Conservation (phyloP, 2,113 vertebrate genomes). For the Callithrix jacchus region DNA sequence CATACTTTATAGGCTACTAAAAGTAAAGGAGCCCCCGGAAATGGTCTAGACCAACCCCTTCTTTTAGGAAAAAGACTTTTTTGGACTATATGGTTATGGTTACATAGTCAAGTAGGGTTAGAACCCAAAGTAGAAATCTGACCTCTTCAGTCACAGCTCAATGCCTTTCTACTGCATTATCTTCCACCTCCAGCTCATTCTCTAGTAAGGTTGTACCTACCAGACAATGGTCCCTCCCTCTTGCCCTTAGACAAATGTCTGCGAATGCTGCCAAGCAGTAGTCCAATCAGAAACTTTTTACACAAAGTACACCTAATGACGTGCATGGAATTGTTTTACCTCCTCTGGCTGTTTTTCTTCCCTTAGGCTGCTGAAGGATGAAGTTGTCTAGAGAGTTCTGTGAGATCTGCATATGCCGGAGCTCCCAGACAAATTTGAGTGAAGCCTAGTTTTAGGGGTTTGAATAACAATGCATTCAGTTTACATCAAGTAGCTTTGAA, state of each 20-base stretch:
- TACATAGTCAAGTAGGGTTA: background rate
- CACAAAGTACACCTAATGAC: background rate
- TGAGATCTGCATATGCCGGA: background rate
- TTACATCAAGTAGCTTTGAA: slow-evolving; percentile 40
- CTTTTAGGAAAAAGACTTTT: background rate
- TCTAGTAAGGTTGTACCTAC: background rate
- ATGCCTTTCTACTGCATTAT: background rate
- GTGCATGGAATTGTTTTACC: background rate
- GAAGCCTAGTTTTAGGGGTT: background rate
- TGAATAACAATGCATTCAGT: background rate
- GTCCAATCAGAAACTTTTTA: background rate
- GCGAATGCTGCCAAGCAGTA: background rate
- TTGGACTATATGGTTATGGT: background rate
- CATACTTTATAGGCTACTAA: background rate
- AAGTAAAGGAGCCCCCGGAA: background rate
- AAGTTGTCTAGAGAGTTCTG: background rate
- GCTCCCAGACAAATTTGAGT: background rate
- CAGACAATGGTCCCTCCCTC: accelerated
- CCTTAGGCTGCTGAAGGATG: background rate
- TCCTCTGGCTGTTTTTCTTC: background rate
- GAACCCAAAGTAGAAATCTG: background rate
- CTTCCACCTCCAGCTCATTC: background rate
- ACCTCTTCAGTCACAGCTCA: background rate
- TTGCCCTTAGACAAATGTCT: background rate
- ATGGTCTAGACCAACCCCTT: background rate